These are phyloP conservation scores for Chaetogeoica ovagalla DNA, from an alignment of 2,888 invertebrate species.

Conservation along the genomic window DNA sequence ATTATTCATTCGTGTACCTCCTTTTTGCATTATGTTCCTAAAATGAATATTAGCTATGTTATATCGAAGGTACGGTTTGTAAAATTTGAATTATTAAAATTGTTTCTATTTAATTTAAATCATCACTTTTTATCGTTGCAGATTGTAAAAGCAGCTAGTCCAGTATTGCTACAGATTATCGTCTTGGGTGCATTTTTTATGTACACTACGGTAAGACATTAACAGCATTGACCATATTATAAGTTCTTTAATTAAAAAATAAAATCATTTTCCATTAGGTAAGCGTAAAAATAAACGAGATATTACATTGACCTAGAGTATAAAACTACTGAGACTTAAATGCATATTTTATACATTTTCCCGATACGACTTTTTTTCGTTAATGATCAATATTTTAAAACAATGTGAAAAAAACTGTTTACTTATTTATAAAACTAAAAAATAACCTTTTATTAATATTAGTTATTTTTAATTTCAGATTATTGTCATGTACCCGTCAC, in stretches of 20 bases:
- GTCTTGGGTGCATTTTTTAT: constrained; percentile 91
- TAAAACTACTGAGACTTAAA: not conserved
- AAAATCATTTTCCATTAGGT: not conserved
- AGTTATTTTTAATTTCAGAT: constrained; percentile 63
- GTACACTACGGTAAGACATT: constrained; percentile 77
- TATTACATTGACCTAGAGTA: not conserved
- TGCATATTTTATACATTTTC: not conserved
- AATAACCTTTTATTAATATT: not conserved
- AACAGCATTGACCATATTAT: not conserved
- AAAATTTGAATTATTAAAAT: no score
- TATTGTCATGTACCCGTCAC: constrained; percentile 90
- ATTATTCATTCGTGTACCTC: no score
- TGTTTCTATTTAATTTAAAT: no score
- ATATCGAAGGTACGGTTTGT: no score
- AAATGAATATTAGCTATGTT: no score
- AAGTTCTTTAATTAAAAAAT: constrained; percentile 22
- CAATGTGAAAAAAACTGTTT: not conserved
- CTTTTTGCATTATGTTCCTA: no score
- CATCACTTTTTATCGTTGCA: constrained; percentile 59
- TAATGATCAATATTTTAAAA: not conserved
- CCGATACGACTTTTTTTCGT: not conserved
- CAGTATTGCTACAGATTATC: constrained; percentile 85
- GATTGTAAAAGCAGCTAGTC: constrained; percentile 94
- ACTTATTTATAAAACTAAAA: not conserved
- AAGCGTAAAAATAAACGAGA: not conserved